A percentile compares a stretch with the other conserved stretches of the same genome.
Evolutionary conservation across 2,888 invertebrate genomes (phyloP).

Genomic region (Archips crataeganus): DNA sequence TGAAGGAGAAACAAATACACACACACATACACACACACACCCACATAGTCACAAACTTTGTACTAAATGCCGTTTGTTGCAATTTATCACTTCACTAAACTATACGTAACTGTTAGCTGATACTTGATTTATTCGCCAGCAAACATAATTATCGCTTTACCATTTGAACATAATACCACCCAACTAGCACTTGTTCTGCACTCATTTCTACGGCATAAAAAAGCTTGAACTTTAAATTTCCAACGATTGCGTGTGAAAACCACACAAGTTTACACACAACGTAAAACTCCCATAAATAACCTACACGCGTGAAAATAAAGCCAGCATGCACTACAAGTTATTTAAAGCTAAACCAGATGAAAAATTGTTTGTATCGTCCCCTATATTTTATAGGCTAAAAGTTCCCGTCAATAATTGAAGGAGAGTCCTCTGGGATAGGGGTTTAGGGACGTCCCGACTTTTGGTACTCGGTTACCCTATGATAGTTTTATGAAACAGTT

Average conservation of each 20-base stretch:
- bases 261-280: background rate
- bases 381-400: slow-evolving; percentile 83
- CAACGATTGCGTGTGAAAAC: background rate
- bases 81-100: background rate
- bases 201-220: background rate
- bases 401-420: slow-evolving; percentile 85
- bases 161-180: background rate
- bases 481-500: slow-evolving; percentile 23
- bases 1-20: too few species aligned
- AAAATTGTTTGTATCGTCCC: slow-evolving; percentile 71
- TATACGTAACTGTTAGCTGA: background rate
- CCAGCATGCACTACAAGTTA: slow-evolving; percentile 54
- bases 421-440: slow-evolving; percentile 70
- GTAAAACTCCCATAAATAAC: slow-evolving; percentile 48
- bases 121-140: background rate
- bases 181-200: background rate
- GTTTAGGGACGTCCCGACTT: slow-evolving; percentile 64
- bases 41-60: too few species aligned
- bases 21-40: too few species aligned
- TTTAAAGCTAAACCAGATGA: slow-evolving; percentile 74
- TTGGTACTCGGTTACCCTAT: slow-evolving; percentile 39
- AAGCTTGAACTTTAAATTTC: slow-evolving; percentile 2
- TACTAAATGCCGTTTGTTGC: too few species aligned
- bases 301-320: slow-evolving; percentile 40
- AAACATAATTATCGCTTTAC: background rate